Base-by-base conservation (phyloP, 2,888 invertebrate genomes). In the Fragum whitleyi region DNA sequence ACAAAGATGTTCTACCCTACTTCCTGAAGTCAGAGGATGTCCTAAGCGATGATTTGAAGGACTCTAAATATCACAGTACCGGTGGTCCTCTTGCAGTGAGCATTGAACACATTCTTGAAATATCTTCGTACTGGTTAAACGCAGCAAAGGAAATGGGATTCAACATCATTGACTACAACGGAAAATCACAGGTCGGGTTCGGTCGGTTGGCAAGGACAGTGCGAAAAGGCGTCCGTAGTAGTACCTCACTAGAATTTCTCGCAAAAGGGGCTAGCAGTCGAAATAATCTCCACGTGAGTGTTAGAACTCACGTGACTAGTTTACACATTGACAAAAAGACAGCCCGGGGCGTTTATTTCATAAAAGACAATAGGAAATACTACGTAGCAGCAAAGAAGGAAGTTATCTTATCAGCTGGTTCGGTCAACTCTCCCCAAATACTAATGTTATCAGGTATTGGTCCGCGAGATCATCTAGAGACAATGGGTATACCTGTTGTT, bases 371-470 rank as follows among this genome's bases (percentile, higher is more conserved):
- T 42, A 79, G 84, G 7, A 51, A 81, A 26, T 70, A 77, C 14
- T 74, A 53, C 26, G 89, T 90, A 9, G 75, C 80, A 67, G 88
- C 90, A 61, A 76, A 77, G 57, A 85, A 86, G 77, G 90, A 91
- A 81, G 89, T 93, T 26, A 90, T 92, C 26, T 85, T 93, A 21
- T 91, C 91, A 36, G 93, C 92, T 14, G 94, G 94, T 6, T 86
- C 92, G 26, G 88, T 94, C 11, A 92, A 92, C 68, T 91, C 93
- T 0, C 93, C 94, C 3, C 91, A 92, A 47, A 79, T 94, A 2
- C 85, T 94, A 11, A 88, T 94, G 90, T 82, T 92, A 26, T 93
- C 92, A 53, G 92, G 92, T 14, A 88, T 94, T 39, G 94, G 94
- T 26, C 94, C 94, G 1, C 80, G 77, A 28, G 85, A 89, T n/a